These are phyloP conservation scores for Oreohelix idahoensis DNA, from an alignment of 1,140 invertebrate genomes.

Conservation along the genomic window DNA sequence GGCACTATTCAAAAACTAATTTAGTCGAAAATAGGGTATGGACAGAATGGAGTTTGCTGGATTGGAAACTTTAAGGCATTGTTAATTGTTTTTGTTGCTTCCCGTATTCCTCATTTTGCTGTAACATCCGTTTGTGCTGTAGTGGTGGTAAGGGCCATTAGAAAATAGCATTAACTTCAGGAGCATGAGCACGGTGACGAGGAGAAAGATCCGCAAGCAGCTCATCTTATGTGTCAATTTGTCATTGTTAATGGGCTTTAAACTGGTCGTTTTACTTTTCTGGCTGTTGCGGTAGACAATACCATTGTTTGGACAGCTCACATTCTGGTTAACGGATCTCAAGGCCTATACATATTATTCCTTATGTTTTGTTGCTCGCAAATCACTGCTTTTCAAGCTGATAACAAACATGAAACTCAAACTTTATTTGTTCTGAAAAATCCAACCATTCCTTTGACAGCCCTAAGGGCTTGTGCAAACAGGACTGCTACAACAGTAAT, in stretches of 20 bases:
- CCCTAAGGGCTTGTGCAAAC: neutral
- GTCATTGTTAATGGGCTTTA: conserved; percentile 60
- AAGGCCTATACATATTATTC: conserved; percentile 51
- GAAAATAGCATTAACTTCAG: neutral
- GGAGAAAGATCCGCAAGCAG: conserved; percentile 52
- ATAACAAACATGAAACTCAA: neutral
- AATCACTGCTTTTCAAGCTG: neutral
- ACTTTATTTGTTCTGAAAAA: neutral
- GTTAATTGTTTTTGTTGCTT: conserved; percentile 55
- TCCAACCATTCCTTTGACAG: neutral
- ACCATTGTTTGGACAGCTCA: conserved; percentile 46
- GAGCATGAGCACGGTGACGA: conserved; percentile 51
- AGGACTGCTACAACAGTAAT: neutral
- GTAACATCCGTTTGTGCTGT: conserved; percentile 58
- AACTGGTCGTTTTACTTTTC: conserved; percentile 66
- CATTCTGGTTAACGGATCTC: conserved; percentile 50
- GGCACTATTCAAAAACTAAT: conserved; percentile 9
- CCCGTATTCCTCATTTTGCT: conserved; percentile 59
- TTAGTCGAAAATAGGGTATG: neutral
- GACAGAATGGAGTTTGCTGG: conserved; percentile 67
- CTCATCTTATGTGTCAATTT: conserved; percentile 76
- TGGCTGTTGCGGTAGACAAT: conserved; percentile 43
- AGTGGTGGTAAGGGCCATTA: conserved; percentile 72
- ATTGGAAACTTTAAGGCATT: conserved; percentile 51
- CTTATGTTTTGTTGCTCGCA: conserved; percentile 47